Percentiles rank a stretch among this genome's conserved stretches.
phyloP scores from a whole-genome alignment of 2,113 vertebrate species.

The Ginglymostoma cirratum region DNA sequence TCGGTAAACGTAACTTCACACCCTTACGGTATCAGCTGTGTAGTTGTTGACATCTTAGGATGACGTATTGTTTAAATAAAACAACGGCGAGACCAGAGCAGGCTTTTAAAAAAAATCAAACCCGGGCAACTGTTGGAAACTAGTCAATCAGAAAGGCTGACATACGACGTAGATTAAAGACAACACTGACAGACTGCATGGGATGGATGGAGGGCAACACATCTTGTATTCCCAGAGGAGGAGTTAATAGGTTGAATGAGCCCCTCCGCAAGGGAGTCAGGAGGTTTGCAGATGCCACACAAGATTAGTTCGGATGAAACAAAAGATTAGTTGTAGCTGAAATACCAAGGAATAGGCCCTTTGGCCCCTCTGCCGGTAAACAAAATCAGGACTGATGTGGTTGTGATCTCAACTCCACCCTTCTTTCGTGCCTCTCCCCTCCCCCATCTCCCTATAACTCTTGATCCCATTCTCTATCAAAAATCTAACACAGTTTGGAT shows the following conservation, averaged over 20 bases:
- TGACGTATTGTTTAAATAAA: not conserved
- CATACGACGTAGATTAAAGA: too few relatives aligned
- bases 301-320: not conserved
- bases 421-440: too few relatives aligned
- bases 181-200: too few relatives aligned
- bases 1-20: not conserved
- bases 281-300: not conserved
- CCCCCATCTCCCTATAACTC: too few relatives aligned
- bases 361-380: too few relatives aligned
- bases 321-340: not conserved
- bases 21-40: not conserved
- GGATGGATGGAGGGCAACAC: too few relatives aligned
- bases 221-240: not conserved
- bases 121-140: not conserved
- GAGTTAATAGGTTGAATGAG: not conserved
- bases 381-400: too few relatives aligned
- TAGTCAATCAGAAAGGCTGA: not conserved
- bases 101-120: too few relatives aligned
- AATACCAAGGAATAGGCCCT: too few relatives aligned
- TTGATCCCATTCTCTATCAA: too few relatives aligned
- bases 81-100: not conserved
- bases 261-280: not conserved
- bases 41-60: not conserved
- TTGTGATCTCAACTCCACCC: too few relatives aligned
- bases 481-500: too few relatives aligned